Evolutionary conservation across 2,888 invertebrate genomes (phyloP), one percentile per base, ranked within the genome.

Genomic region (Athetis lepigone): DNA sequence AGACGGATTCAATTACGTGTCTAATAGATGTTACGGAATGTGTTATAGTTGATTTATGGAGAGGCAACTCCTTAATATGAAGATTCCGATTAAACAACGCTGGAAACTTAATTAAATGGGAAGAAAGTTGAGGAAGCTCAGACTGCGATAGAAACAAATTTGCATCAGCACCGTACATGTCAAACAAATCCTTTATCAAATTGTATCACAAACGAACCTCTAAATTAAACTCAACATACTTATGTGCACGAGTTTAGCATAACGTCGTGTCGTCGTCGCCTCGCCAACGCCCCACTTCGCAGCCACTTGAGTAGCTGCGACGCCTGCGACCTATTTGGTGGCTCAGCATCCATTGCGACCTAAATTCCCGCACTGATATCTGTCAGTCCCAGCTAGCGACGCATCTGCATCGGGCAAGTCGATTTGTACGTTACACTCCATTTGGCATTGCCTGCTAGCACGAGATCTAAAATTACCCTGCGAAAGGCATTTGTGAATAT

Each of bases 281-380:
- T 66, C 62, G 70, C 68, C 77, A 72, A 68, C 76, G 72, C 70
- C 60, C 75, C 71, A 77, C 82, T 80, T 80, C 65, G 47, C 70
- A 74, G 62, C 59, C 72, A 77, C 77, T 80, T 79, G 76, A 81
- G 67, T 72, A 61, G 72, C 67, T 59, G 78, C 62, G 62, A 54
- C 43, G 63, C 63, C 54, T 63, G 64, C 81, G 82, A 84, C 82
- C 82, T 83, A 82, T 82, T 84, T 81, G 75, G 74, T 82, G 72
- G 74, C 77, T 65, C 77, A 79, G 78, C 79, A 80, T 86, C 84
- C 85, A 83, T 79, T 83, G 85, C 85, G 87, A 87, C 88, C 87
- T 87, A 86, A 81, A 88, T 88, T 84, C 77, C 69, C 79, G 52
- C 67, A 71, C 73, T 81, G 85, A 82, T 85, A 85, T 85, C 86